Evolutionary conservation across 2,888 invertebrate genomes (phyloP), one percentile per base, ranked within the genome.

Genomic region (Megamerina dolium): DNA sequence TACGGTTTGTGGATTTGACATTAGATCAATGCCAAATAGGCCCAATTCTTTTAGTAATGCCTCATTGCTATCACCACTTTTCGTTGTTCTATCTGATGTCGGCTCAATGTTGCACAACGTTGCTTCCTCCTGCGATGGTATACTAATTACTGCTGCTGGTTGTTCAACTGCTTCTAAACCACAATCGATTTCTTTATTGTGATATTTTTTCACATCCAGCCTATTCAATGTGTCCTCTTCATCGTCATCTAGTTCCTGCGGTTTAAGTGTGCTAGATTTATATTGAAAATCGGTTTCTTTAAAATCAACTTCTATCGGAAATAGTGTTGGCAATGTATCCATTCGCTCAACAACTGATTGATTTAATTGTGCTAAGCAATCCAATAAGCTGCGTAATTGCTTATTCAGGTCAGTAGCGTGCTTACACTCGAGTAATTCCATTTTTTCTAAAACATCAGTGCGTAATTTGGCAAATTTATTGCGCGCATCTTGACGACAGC

Each of bases 351-450:
- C 78, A 4, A 89, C 85, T 57, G 87, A 86, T 68, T 73, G 70
- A 45, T 78, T 76, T 43, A 78, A 74, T 14, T 80, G 79, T 0
- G 90, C 83, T 51, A 99, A 76, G 1, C 90, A 91, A 41, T 86
- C 81, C 12, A 95, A 85, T 44, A 96, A 81, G 53, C 87, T 80
- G 48, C 87, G 82, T 6, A 91, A 72, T 57, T 91, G 90, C 52
- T 81, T 83, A 0, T 93, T 92, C 3, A 96, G 84, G 57, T 97
- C 95, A 66, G 95, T 94, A 0, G 97, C 93, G 70, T 97, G 97
- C 72, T 99, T 99, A 64, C 94, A 94, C 64, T 99, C 99, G 17
- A 99, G 72, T 13, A 99, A 74, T 70, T 99, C 99, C 71, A 99
- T 78, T 73, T 99, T 99, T 0, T 97, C 93, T 38, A 97, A 75